Evolutionary conservation across 2,113 vertebrate species (phyloP), one percentile per base, ranked within the genome.

Genomic region (Marmota monax): DNA sequence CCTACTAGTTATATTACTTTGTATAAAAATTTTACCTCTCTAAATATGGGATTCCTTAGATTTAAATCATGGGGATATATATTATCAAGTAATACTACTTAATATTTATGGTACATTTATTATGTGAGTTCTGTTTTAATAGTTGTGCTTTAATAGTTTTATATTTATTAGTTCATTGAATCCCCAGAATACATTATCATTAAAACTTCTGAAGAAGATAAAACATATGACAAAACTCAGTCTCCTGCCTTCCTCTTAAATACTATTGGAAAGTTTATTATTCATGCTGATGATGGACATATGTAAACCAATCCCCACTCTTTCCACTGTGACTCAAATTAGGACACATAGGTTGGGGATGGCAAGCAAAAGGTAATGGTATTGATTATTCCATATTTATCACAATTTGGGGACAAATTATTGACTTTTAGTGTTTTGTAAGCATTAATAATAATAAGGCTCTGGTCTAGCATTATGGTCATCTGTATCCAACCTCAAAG

Each of bases 401-500:
- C 70, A 98, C 96, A 96, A 10, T 39, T 84, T 80, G 25, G 56
- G 63, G 95, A 72, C 82, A 97, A 97, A 90, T 84, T 34, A 80
- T 39, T 45, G 45, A 69, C 63, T 83, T 92, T 83, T 27, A 56
- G 88, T 85, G 58, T 51, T 92, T 63, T 17, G 4, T 2, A 82
- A 53, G 69, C 27, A 51, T 87, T 78, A n/a, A 37, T 56, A 78
- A 80, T 95, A 97, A 42, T 84, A 37, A 96, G 96, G 92, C 72
- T 80, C 61, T 89, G 94, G 48, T 74, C 61, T 97, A 69, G 72
- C 90, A 63, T 98, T 97, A 91, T 93, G 85, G 91, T 97, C 84
- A 94, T 96, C 82, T 97, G 32, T 88, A 96, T 70, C 37, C 88
- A 98, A 84, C 51, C 72, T 88, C 90, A 97, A 96, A 87, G 84